A percentile compares a stretch with the other conserved stretches of the same genome.
phyloP scores from a whole-genome alignment of 1,140 invertebrate genomes.

The Brachystomella parvula region DNA sequence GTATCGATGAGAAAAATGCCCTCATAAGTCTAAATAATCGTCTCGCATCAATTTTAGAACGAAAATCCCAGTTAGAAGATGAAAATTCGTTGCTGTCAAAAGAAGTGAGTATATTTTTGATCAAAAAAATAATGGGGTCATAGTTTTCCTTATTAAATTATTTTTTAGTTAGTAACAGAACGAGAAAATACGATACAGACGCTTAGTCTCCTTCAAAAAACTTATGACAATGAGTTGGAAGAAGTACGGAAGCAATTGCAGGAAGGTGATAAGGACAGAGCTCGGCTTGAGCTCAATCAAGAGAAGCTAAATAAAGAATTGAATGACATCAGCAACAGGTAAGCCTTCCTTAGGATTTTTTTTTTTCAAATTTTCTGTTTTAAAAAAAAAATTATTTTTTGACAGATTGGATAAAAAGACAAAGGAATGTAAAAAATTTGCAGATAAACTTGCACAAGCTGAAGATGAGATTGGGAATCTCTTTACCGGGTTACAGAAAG shows the following conservation, averaged over 20 bases:
- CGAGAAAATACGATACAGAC: constrained; percentile 28
- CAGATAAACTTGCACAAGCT: constrained; percentile 23
- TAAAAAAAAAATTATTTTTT: background rate
- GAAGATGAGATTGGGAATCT: constrained; percentile 26
- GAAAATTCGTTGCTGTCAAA: constrained; percentile 28
- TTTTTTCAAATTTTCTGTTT: background rate
- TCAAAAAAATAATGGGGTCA: background rate
- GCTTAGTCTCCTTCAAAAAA: constrained; percentile 24
- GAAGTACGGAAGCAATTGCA: constrained; percentile 22
- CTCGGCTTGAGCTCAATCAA: constrained; percentile 16
- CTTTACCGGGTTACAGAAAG: constrained; percentile 15
- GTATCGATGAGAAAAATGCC: constrained; percentile 35
- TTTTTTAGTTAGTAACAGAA: constrained; percentile 25
- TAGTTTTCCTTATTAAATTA: background rate
- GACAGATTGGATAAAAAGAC: constrained; percentile 26
- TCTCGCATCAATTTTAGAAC: constrained; percentile 28
- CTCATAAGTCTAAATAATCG: constrained; percentile 31
- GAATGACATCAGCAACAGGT: constrained; percentile 23
- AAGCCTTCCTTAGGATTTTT: constrained; percentile 7
- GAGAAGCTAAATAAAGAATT: constrained; percentile 27
- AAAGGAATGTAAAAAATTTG: constrained; percentile 20
- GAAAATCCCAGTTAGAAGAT: constrained; percentile 26
- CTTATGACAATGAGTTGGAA: constrained; percentile 28
- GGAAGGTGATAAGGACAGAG: constrained; percentile 26
- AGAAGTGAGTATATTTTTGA: constrained; percentile 20